Evolutionary conservation across 2,888 invertebrate species (phyloP).

Genomic region (Phortica magna): DNA sequence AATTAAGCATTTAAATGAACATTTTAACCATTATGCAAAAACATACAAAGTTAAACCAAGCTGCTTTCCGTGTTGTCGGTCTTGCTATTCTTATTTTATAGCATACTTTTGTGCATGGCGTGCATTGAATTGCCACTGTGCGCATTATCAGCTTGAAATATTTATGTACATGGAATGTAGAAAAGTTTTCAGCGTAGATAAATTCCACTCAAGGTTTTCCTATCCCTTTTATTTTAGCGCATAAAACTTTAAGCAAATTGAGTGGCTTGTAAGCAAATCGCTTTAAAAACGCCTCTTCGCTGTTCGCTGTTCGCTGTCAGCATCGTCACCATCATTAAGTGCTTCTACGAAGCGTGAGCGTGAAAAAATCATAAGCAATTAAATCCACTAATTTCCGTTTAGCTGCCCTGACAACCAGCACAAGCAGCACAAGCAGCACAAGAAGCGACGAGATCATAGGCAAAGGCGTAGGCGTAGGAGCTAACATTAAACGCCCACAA

Average conservation of each 20-base stretch:
- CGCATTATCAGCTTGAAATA: background rate
- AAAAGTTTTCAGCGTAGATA: background rate
- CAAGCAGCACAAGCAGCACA: background rate
- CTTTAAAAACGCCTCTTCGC: background rate
- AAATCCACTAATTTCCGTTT: slow-evolving; percentile 52
- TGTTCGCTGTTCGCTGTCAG: background rate
- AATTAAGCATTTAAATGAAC: no score
- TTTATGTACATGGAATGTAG: background rate
- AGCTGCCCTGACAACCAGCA: slow-evolving; percentile 20
- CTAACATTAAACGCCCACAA: background rate
- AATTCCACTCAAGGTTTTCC: no score
- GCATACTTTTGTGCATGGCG: background rate
- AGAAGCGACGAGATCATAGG: background rate
- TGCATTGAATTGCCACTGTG: background rate
- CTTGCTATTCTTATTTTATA: background rate
- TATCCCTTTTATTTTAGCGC: no score
- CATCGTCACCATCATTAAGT: background rate
- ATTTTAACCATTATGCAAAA: no score
- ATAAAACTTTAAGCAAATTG: no score
- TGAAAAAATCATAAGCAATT: slow-evolving; percentile 61
- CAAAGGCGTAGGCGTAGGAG: no score
- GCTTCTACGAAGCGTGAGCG: background rate
- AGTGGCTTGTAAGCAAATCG: background rate
- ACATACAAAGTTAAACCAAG: no score
- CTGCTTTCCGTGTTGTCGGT: no score